Percentiles rank a stretch among this genome's conserved stretches.
Evolutionary conservation across 2,797 vertebrate genomes (phyloP).

Genomic region (Astyanax mexicanus): DNA sequence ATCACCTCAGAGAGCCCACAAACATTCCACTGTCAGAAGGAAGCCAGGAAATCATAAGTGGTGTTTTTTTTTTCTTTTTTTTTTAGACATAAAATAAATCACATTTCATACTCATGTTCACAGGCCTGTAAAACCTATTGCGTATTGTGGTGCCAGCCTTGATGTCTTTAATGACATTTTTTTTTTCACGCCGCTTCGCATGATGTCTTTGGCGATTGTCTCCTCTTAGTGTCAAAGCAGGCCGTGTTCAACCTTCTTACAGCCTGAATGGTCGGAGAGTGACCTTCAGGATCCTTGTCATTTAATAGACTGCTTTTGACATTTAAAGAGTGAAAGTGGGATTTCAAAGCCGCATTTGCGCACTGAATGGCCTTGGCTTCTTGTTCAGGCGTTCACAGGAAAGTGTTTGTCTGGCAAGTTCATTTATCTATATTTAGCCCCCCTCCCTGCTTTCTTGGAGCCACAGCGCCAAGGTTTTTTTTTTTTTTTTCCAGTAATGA

Average conservation of each 20-base stretch:
- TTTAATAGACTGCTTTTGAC: constrained; percentile 59
- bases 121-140: not conserved
- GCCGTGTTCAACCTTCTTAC: constrained; percentile 47
- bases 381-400: constrained; percentile 35
- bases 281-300: constrained; percentile 51
- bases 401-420: constrained; percentile 42
- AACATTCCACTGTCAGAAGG: not conserved
- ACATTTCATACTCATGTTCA: not conserved
- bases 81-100: not conserved
- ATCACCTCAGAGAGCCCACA: not conserved
- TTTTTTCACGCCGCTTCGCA: not conserved
- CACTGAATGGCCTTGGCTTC: constrained; percentile 14
- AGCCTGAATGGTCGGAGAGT: constrained; percentile 40
- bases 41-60: not conserved
- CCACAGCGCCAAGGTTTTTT: constrained; percentile 5
- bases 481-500: not conserved
- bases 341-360: constrained; percentile 47
- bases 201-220: constrained; percentile 17
- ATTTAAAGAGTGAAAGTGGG: constrained; percentile 56
- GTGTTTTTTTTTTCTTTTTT: not conserved
- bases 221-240: constrained; percentile 39
- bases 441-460: constrained; percentile 3
- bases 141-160: not conserved
- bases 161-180: not conserved
- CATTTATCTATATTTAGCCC: constrained; percentile 49